Percentiles rank a stretch among this genome's conserved stretches.
These are phyloP conservation scores for Synodontis membranacea DNA, from an alignment of 2,113 vertebrate genomes.

Conservation along the genomic window DNA sequence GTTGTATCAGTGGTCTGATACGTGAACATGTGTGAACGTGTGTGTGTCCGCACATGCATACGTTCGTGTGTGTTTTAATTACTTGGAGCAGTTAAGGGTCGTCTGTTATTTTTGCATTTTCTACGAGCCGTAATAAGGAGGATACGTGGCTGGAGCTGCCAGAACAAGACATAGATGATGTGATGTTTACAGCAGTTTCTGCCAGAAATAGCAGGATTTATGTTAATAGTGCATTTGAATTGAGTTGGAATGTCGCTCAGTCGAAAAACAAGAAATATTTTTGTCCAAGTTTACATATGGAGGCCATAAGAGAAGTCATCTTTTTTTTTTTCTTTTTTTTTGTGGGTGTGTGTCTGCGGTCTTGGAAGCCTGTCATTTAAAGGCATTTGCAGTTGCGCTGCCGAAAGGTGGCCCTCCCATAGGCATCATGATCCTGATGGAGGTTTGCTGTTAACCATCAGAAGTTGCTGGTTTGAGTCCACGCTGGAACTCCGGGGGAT, in stretches of 20 bases:
- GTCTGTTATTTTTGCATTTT: neutral
- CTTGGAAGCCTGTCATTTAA: conserved; percentile 7
- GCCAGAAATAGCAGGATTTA: conserved; percentile 20
- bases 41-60: conserved; percentile 1
- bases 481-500: conserved; percentile 3
- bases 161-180: neutral
- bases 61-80: neutral
- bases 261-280: neutral
- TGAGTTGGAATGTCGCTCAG: neutral
- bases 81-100: neutral
- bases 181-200: conserved; percentile 22
- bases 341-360: neutral
- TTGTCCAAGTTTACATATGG: neutral
- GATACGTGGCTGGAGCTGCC: neutral
- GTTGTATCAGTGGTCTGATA: neutral
- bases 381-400: neutral
- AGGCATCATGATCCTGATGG: conserved; percentile 20
- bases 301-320: neutral
- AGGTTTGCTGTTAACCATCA: neutral
- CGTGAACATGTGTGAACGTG: neutral
- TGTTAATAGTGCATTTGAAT: neutral
- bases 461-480: conserved; percentile 3
- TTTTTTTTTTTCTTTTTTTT: neutral
- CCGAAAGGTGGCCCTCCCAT: conserved; percentile 21
- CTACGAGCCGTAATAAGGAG: conserved; percentile 24